Base-by-base conservation (phyloP, 2,113 vertebrate species). In the Dicentrarchus labrax region DNA sequence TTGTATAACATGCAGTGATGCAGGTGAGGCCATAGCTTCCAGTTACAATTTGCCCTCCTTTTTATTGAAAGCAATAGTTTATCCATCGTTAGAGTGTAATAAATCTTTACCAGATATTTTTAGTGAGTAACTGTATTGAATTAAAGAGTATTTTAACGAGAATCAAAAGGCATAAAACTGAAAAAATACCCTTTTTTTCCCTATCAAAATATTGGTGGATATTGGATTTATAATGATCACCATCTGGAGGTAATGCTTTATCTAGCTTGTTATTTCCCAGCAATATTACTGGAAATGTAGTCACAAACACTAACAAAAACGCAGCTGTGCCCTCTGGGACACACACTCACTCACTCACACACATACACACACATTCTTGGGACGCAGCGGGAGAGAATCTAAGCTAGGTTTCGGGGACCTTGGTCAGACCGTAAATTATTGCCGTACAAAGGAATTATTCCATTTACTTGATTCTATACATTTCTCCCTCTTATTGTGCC, bases 381-480 rank as follows among this genome's bases (percentile, higher is more conserved):
- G 57, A 50, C 66, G 2, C 64, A 86, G 72, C 53, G 30, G 82
- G 78, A 83, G 65, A 74, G 38, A 80, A 54, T 78, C 80, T 62
- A n/a, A 83, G 60, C 66, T 72, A 17, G 13, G 69, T 86, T 78
- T 85, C 43, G 6, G 30, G 50, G 85, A 59, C 79, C 39, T 50
- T 17, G 56, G 59, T 78, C 65, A 66, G 82, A 72, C 74, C 12
- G 36, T 86, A 86, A 90, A 91, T 92, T 80, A 82, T 81, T 56
- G 72, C 77, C 74, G 57, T 66, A 81, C 80, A 86, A 87, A 89
- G 69, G 64, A 91, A 91, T 90, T 85, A 89, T 89, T 89, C 82
- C 86, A 86, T 91, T 91, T 90, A 66, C 87, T 74, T 89, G 82
- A 88, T 92, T 89, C 89, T 73, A 84, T 93, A 90, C 87, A 88